phyloP scores from a whole-genome alignment of 2,797 vertebrate species.

The Aeoliscus strigatus region DNA sequence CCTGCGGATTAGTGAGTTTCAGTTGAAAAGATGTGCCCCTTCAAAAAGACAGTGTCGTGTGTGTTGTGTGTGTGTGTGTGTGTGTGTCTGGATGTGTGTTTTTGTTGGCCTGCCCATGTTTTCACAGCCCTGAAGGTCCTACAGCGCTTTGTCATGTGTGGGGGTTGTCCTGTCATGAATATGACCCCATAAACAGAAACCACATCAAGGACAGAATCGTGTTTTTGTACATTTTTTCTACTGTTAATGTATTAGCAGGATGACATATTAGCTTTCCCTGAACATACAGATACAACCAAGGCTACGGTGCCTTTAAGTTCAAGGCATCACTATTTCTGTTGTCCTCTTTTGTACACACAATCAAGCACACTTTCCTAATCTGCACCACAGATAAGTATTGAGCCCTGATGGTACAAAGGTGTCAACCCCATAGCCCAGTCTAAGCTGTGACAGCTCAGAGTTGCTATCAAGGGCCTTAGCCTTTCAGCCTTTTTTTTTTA shows the following conservation, averaged over 20 bases:
- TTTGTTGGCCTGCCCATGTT: conserved; percentile 60
- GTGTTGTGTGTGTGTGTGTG: too few species aligned
- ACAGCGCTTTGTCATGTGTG: conserved; percentile 64
- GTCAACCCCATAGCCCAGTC: conserved; percentile 28
- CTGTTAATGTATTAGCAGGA: conserved; percentile 3
- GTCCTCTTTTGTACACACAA: conserved; percentile 4
- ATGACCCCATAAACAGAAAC: conserved; percentile 44
- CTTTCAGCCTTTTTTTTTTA: conserved; percentile 25
- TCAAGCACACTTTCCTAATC: conserved; percentile 21
- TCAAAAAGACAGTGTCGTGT: conserved; percentile 20
- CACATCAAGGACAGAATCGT: conserved; percentile 17
- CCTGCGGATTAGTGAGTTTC: too few species aligned
- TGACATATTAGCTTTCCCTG: neutral
- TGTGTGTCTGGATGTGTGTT: too few species aligned
- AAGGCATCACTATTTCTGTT: neutral
- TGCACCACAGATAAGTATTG: conserved; percentile 15
- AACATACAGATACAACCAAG: neutral
- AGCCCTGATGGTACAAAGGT: conserved; percentile 30
- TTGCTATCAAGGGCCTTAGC: conserved; percentile 32
- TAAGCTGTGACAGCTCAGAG: conserved; percentile 28
- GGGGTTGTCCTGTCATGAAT: conserved; percentile 51
- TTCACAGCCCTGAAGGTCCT: conserved; percentile 58
- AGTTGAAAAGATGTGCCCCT: too few species aligned
- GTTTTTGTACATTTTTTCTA: neutral
- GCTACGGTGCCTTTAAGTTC: neutral